phyloP scores from a whole-genome alignment of 2,888 invertebrate species.

The Drosophila neotestacea region DNA sequence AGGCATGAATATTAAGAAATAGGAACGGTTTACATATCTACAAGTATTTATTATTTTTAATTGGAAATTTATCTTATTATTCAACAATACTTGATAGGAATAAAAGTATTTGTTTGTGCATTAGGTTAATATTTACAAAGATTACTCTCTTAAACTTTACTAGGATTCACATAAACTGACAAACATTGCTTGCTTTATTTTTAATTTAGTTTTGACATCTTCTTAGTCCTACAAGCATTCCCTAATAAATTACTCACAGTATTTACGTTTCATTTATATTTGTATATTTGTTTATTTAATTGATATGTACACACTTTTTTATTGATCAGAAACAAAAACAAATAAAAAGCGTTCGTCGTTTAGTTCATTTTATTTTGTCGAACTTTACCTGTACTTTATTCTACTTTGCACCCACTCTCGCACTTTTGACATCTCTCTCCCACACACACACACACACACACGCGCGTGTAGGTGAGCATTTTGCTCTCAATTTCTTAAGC shows the following conservation, averaged over 20 bases:
- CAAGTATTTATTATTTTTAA: too few species aligned
- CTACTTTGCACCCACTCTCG: conserved; percentile 26
- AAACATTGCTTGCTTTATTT: too few species aligned
- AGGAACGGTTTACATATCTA: too few species aligned
- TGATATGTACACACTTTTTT: conserved; percentile 10
- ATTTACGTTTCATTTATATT: background rate
- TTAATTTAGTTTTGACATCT: too few species aligned
- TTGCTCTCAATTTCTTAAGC: conserved; percentile 40
- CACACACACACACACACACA: conserved; percentile 6
- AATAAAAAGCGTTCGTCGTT: conserved; percentile 1
- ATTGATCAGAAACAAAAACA: conserved; percentile 19
- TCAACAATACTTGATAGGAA: background rate
- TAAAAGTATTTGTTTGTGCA: background rate
- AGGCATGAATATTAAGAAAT: too few species aligned
- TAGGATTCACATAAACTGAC: too few species aligned
- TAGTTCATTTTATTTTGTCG: conserved; percentile 20
- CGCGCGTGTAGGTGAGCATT: conserved; percentile 21
- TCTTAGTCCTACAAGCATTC: too few species aligned
- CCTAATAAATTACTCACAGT: too few species aligned
- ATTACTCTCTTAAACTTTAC: too few species aligned
- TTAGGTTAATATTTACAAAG: background rate
- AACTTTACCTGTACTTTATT: conserved; percentile 27
- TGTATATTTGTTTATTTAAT: background rate
- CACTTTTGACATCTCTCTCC: background rate
- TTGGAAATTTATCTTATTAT: too few species aligned